Evolutionary conservation across 2,797 vertebrate genomes (phyloP).

Genomic region (Catharus ustulatus): DNA sequence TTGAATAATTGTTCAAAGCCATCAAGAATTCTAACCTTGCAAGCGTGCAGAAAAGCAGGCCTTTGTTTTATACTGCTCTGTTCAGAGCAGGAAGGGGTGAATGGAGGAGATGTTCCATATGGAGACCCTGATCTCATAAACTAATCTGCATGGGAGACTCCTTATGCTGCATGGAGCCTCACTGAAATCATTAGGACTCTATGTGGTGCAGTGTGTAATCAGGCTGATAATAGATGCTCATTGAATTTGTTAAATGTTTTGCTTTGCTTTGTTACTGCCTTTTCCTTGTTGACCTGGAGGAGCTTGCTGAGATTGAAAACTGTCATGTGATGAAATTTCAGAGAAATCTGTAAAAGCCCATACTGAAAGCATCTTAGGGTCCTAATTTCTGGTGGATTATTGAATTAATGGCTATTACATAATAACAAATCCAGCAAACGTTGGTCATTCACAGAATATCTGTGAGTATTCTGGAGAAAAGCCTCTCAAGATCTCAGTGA

Average conservation of each 20-base stretch:
- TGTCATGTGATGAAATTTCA: background rate
- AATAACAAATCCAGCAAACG: background rate
- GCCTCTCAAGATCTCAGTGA: background rate
- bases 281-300: constrained; percentile 38
- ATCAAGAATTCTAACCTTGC: background rate
- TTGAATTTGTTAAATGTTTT: constrained; percentile 59
- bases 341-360: background rate
- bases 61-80: constrained; percentile 10
- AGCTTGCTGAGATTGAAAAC: constrained; percentile 13
- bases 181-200: constrained; percentile 48
- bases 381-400: background rate
- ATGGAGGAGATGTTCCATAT: constrained; percentile 41
- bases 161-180: constrained; percentile 40
- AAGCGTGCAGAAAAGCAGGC: background rate
- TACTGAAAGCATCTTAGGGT: background rate
- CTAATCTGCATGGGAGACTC: constrained; percentile 52
- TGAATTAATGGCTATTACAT: background rate
- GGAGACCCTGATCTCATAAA: constrained; percentile 46
- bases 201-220: constrained; percentile 50
- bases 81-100: constrained; percentile 16
- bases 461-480: background rate
- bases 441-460: background rate
- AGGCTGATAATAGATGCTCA: constrained; percentile 61
- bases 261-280: constrained; percentile 38
- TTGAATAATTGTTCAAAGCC: background rate